Base-by-base conservation (phyloP, 2,797 vertebrate genomes). In the Xyrichtys novacula region DNA sequence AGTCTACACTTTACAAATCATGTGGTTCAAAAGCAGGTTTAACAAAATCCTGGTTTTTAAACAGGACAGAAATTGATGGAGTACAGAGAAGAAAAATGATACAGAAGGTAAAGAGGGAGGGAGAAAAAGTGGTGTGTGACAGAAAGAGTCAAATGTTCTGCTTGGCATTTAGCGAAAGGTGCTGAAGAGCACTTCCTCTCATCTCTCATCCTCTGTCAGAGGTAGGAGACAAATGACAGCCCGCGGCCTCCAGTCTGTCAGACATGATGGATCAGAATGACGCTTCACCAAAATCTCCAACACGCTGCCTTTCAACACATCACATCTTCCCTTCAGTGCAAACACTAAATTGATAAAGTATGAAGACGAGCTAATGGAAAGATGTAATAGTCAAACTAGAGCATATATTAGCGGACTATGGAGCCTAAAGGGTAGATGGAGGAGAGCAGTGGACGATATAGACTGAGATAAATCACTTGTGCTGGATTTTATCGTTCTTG, bases 361-460 rank as follows among this genome's bases (percentile, higher is more conserved):
- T 74, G 86, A 75, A 74, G 69, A 88, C 72, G 50, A 63, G 88
- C 80, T 89, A 85, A 90, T 89, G 82, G 86, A 85, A 89, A 87
- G 86, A 88, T 87, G 83, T 87, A 89, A 92, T 74, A 91, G 87
- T 90, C 90, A 92, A 93, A 92, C 85, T 88, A 89, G 88, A 90
- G 90, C 87, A 89, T 92, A 89, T 78, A 88, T 93, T 87, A 91
- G 65, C 80, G 74, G 69, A 72, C 83, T 72, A 43, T 76, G 76
- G 76, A 67, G 86, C 89, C 88, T 76, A 72, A 84, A 90, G 84
- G 83, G 76, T 61, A 75, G 76, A 80, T 77, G 26, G 76, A 42
- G 63, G 66, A 61, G 71, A 74, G 74, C 61, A 82, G 43, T 69
- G 76, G 81, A 73, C 74, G 83, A 58, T 65, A 74, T 75, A 74